phyloP scores from a whole-genome alignment of 2,797 vertebrate genomes.

The Premnoplex brunnescens region DNA sequence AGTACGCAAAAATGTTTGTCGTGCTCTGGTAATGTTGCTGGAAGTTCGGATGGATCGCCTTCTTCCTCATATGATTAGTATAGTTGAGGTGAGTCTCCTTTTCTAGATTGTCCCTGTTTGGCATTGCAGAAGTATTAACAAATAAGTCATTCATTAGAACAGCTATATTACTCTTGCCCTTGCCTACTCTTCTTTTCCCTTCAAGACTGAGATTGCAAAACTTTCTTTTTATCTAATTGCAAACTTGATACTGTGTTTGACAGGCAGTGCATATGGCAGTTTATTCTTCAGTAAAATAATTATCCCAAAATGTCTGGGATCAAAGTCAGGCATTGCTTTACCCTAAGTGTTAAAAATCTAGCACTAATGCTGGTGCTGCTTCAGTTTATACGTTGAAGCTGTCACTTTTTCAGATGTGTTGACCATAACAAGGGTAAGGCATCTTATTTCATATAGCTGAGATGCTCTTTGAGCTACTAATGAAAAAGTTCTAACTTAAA shows the following conservation, averaged over 20 bases:
- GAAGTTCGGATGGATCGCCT: slow-evolving; percentile 89
- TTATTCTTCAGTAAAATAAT: background rate
- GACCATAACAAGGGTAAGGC: background rate
- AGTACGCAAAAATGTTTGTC: slow-evolving; percentile 88
- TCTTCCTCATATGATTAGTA: slow-evolving; percentile 88
- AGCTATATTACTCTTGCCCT: background rate
- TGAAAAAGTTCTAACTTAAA: background rate
- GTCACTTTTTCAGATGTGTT: background rate
- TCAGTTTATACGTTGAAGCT: background rate
- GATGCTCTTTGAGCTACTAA: background rate
- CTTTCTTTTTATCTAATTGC: background rate
- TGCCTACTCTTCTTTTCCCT: background rate
- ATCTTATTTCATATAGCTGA: background rate
- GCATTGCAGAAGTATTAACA: background rate
- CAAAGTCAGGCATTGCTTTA: background rate
- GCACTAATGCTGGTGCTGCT: background rate
- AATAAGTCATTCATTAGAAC: background rate
- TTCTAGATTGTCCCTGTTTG: background rate
- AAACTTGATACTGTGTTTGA: background rate
- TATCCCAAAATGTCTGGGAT: background rate
- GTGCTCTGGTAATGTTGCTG: slow-evolving; percentile 86
- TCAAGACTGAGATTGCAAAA: background rate
- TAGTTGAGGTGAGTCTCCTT: slow-evolving; percentile 80
- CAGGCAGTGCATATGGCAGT: background rate
- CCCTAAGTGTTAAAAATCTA: background rate